Base-by-base conservation (phyloP, 2,888 invertebrate species). In the Augiades crinisus region DNA sequence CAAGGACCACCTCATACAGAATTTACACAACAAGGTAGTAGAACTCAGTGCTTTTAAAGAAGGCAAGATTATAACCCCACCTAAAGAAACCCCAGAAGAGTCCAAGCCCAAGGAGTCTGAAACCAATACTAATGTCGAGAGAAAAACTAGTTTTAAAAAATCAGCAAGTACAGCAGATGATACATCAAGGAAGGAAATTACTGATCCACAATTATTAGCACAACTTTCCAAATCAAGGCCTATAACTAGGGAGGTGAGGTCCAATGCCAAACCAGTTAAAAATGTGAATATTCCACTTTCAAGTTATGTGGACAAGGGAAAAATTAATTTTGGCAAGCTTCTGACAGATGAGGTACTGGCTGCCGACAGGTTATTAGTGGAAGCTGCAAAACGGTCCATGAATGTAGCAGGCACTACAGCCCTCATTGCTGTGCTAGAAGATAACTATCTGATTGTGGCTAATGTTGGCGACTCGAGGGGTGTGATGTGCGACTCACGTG, bases 381-480 rank as follows among this genome's bases (percentile, higher is more conserved):
- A 96, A 73, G 93, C 94, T 49, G 96, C 97, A 5, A 97, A 96
- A 74, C 93, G 94, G 62, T 93, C 93, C 24, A 88, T 93, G 70
- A 93, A 94, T 80, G 93, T 94, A 14, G 94, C 93, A 75, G 98
- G 99, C 10, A 98, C 98, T 14, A 99, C 99, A 17, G 97, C 98
- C 2, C 83, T 99, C 36, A 94, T 98, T 63, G 98, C 98, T 19
- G 85, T 98, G 10, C 88, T 98, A 62, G 95, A 97, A 77, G 94
- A 92, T 31, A 93, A 94, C 63, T 92, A 94, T 66, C 83, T 99
- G 58, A 94, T 96, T 59, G 98, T 99, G 17, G 98, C 98, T 8
- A 99, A 99, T 91, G 98, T 99, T 16, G 99, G 99, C 2, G 99
- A 99, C 80, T 98, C 98, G 0, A 91, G 99, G 59, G 99, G 98